Evolutionary conservation across 2,888 invertebrate species (phyloP).

Genomic region (Zygothrica quintamaculata): DNA sequence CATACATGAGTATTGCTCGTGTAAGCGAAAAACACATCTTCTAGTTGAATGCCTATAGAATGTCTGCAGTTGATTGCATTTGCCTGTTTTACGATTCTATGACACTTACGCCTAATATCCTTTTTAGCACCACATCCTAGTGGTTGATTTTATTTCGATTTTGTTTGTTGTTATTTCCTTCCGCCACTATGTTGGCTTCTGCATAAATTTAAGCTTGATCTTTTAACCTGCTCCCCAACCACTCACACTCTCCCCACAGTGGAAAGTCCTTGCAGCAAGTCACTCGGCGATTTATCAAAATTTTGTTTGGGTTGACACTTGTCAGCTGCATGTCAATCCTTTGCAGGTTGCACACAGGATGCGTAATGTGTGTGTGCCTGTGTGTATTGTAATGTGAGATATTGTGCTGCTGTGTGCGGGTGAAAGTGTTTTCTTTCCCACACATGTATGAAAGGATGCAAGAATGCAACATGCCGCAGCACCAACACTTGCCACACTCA

Average conservation of each 20-base stretch:
- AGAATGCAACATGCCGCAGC: conserved; percentile 21
- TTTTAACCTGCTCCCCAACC: neutral
- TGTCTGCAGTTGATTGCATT: conserved; percentile 79
- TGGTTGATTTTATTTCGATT: conserved; percentile 55
- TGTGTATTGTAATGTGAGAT: conserved; percentile 67
- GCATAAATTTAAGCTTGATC: conserved; percentile 57
- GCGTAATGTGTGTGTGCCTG: conserved; percentile 21
- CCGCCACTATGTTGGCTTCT: conserved; percentile 49
- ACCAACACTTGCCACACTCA: conserved; percentile 41
- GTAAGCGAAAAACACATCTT: conserved; percentile 68
- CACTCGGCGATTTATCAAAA: conserved; percentile 44
- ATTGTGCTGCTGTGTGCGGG: conserved; percentile 48
- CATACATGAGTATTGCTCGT: conserved; percentile 63
- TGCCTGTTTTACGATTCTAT: conserved; percentile 73
- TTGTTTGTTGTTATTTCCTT: conserved; percentile 51
- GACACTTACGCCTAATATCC: conserved; percentile 75
- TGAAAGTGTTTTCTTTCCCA: conserved; percentile 77
- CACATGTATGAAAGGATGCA: conserved; percentile 51
- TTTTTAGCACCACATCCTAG: conserved; percentile 61
- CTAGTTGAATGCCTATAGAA: conserved; percentile 23
- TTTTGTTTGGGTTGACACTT: conserved; percentile 54
- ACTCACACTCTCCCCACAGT: neutral
- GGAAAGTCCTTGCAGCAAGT: neutral
- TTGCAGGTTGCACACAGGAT: conserved; percentile 72
- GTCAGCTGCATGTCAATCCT: conserved; percentile 75